Percentiles rank a stretch among this genome's conserved stretches.
Evolutionary conservation across 2,113 vertebrate genomes (phyloP).

Genomic region (Rhizomys pruinosus): DNA sequence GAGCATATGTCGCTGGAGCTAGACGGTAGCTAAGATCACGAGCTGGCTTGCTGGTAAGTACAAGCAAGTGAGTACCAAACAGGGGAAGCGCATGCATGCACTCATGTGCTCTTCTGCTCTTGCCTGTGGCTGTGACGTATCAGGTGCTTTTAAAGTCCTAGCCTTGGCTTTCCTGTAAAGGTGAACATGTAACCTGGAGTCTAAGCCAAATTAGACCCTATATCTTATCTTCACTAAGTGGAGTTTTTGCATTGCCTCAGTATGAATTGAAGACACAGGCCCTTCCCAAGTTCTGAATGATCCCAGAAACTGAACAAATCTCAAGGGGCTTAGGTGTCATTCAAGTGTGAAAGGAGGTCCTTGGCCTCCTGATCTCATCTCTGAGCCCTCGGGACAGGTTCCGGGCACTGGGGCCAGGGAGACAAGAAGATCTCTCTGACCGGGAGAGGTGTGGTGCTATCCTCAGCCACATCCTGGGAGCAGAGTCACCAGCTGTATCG

Average conservation of each 20-base stretch:
- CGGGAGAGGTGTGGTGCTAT: conserved; percentile 85
- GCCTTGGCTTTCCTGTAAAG: too few species aligned
- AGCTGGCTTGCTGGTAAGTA: too few species aligned
- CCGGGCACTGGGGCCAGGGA: conserved; percentile 81
- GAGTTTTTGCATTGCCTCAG: not conserved
- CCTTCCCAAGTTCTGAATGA: not conserved
- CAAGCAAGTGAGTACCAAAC: too few species aligned
- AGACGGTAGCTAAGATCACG: too few species aligned
- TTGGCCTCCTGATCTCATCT: not conserved
- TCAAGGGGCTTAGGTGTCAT: accelerated
- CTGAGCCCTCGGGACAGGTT: conserved; percentile 85
- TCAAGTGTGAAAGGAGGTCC: not conserved
- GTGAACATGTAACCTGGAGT: too few species aligned
- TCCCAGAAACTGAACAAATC: not conserved
- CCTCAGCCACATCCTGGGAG: conserved; percentile 84
- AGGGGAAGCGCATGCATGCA: too few species aligned
- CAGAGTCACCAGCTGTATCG: conserved; percentile 88
- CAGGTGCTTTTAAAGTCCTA: too few species aligned
- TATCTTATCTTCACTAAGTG: too few species aligned
- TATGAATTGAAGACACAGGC: too few species aligned
- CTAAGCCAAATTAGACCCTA: not conserved
- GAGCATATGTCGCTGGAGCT: too few species aligned
- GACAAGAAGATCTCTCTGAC: conserved; percentile 66
- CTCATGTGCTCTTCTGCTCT: too few species aligned
- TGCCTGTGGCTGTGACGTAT: too few species aligned